Base-by-base conservation (phyloP, 2,113 vertebrate species). In the Megaleporinus macrocephalus region DNA sequence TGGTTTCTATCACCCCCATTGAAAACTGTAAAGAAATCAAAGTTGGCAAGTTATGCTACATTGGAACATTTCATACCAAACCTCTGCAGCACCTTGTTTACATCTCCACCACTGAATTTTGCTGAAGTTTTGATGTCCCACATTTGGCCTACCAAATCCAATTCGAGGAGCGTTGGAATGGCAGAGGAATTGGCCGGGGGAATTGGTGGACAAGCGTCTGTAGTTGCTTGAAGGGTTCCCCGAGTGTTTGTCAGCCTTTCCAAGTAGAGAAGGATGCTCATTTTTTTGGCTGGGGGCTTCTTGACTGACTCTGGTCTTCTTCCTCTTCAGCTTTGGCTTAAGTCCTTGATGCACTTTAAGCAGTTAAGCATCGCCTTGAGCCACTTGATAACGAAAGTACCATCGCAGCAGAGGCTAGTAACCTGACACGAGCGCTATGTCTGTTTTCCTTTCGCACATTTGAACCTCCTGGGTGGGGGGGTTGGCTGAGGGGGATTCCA, bases 401-500 rank as follows among this genome's bases (percentile, higher is more conserved):
- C 27, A 22, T 78, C n/a, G 65, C 80, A 74, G 63, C 62, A 61
- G 4, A 24, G 59, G 47, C 47, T 49, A 13, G 76, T 79, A 86
- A 80, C 81, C 66, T 27, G 84, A 85, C 55, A 61, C 79, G 4
- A 71, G 65, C 69, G 33, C 79, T 84, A 86, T 84, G 76, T 82
- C 53, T 26, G 65, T 87, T 82, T 84, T 79, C 33, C 27, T 75
- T 82, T 79, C 49, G 74, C 72, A 78, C 55, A 15, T 76, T 84
- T 61, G 79, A 84, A 84, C 53, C 70, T 62, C 69, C 73, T 73
- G 27, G 41, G 10, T n/a, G 0, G 1, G 14, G 33, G 57, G 22
- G 73, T 5, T 7, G 18, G 70, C 11, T 68, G 63, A 41, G 36
- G 80, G 72, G 51, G 83, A 84, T 84, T 80, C 79, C 83, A 82